Base-by-base conservation (phyloP, 2,797 vertebrate genomes). In the Acanthurus leucopareius region DNA sequence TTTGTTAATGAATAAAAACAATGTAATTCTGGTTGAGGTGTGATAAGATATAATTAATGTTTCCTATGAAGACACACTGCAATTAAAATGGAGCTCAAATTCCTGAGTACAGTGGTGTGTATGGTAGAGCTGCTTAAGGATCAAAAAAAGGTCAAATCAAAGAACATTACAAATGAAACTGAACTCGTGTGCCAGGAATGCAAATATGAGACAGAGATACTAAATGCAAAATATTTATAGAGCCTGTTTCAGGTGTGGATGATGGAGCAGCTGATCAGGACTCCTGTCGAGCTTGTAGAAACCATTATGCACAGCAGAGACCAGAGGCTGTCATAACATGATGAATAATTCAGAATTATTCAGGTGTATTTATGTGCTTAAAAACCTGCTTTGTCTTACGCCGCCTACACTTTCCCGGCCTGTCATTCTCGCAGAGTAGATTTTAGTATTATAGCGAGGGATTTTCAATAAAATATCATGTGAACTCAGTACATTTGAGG, bases 321-420 rank as follows among this genome's bases (percentile, higher is more conserved):
- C 38, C 32, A 52, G 40, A 49, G 42, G 70, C 32, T 88, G 73
- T 79, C 75, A 82, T 67, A 89, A 82, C 61, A 67, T 42, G 73
- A 86, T 79, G 57, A 77, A 66, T 83, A 65, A 73, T 78, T 83
- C 61, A 65, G 20, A 68, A 61, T 82, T 68, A 65, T 57, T 56
- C 52, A 70, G 61, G 25, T 79, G 17, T 64, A 71, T 87, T 75
- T 54, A 59, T 61, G 22, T 73, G 52, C 38, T 76, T 88, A 51
- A 75, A 35, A 84, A 49, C 48, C 81, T 71, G 51, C 63, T 51
- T 62, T 47, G 73, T 83, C 57, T 83, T 44, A 65, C 54, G 60
- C 82, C 67, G 75, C 61, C 77, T 71, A 75, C 76, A 71, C 54
- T 17, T 65, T 22, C 5, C 57, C 54, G 20, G 7, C 52, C 17